These are phyloP conservation scores for Melanocharis versteri DNA, from an alignment of 2,113 vertebrate species.

Conservation along the genomic window DNA sequence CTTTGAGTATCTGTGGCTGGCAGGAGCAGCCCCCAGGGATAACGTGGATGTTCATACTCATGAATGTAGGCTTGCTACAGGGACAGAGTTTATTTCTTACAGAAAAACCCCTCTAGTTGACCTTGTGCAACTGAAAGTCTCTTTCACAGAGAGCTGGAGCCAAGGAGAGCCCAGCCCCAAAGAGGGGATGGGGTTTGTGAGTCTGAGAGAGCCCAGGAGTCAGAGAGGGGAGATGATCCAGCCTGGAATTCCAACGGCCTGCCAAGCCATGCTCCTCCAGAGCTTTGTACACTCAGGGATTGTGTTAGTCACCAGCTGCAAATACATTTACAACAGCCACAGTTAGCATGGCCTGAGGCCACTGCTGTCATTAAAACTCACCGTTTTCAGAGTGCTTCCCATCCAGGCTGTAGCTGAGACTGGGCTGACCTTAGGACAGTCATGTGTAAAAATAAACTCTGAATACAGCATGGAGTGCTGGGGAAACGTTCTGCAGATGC, in stretches of 20 bases:
- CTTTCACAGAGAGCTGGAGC: not conserved
- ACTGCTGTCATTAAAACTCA: not conserved
- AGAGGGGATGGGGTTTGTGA: not conserved
- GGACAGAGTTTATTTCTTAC: not conserved
- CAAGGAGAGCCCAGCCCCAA: not conserved
- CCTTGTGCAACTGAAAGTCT: not conserved
- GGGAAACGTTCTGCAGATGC: not conserved
- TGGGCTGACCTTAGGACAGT: conserved; percentile 54
- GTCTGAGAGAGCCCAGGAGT: not conserved
- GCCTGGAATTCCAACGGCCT: not conserved
- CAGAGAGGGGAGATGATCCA: not conserved
- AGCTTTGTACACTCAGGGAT: not conserved
- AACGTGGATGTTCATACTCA: not conserved
- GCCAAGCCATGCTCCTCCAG: not conserved
- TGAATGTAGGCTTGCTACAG: not conserved
- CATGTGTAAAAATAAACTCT: conserved; percentile 63
- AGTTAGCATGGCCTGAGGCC: not conserved
- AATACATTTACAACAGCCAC: not conserved
- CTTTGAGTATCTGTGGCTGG: not conserved
- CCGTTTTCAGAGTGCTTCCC: conserved; percentile 28
- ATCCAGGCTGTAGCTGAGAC: conserved; percentile 28
- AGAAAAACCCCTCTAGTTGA: not conserved
- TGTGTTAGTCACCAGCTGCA: conserved; percentile 8
- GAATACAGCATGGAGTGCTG: conserved; percentile 21
- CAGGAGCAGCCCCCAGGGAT: not conserved